Evolutionary conservation across 2,797 vertebrate genomes (phyloP), one percentile per base, ranked within the genome.

Genomic region (Fratercula arctica): DNA sequence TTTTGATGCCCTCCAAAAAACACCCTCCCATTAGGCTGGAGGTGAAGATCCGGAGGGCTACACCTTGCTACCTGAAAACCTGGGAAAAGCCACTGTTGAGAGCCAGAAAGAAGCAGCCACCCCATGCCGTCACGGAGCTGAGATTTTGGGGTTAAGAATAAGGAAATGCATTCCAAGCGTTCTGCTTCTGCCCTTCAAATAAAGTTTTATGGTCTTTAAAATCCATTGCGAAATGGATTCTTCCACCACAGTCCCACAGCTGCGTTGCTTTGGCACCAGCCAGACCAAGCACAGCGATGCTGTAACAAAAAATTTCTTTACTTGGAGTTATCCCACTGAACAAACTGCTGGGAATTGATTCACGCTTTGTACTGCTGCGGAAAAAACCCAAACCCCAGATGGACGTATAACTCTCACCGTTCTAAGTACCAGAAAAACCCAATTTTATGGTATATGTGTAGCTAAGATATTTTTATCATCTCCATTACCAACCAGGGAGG

Each of bases 81-180:
- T 69, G 37, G 33, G 41, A 76, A 91, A 90, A 91, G 12, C 3
- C 25, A 28, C 28, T n/a, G 9, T 29, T 43, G 7, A 63, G 9
- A 89, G 45, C 10, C 29, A 37, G 76, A 48, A 89, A 56, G 29
- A 78, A 77, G 19, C 61, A 83, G 72, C 12, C 25, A 87, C 2
- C 6, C 11, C 28, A 33, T 5, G 13, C 11, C 53, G 56, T 25
- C 39, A 25, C 0, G 0, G 37, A 69, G 13, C 10, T 37, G 39
- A 70, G n/a, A 60, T 11, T 61, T 3, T 19, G 20, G 60, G 26
- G 59, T 85, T 64, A 75, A 64, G 29, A 76, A 77, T 6, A 84
- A 85, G 43, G 70, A 91, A 89, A 54, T 19, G 10, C 31, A 69
- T 41, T 87, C 64, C 72, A 68, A 74, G 50, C 2, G 14, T 33